Base-by-base conservation (phyloP, 2,888 invertebrate genomes). In the Tanaodytes sp. region DNA sequence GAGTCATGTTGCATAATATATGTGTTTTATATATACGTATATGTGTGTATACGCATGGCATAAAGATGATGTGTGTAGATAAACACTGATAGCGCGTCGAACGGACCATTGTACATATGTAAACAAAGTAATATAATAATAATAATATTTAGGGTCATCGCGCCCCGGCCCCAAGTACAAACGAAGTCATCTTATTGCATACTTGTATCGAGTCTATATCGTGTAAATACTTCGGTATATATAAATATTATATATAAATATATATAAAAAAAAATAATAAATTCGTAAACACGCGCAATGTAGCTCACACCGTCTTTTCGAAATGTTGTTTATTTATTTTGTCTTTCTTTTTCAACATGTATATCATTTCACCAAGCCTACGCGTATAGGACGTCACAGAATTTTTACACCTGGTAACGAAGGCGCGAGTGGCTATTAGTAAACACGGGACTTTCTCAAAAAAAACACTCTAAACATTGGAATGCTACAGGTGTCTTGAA, bases 131-230 rank as follows among this genome's bases (percentile, higher is more conserved):
- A n/a, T n/a, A n/a, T n/a, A n/a, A n/a, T n/a, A 72, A 73, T 64
- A 57, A 73, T 64, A 57, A 73, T 77, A 75, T 76, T 74, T 80
- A 81, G 83, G 84, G 83, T 80, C 80, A 79, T 78, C 78, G 82
- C 77, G 82, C 81, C 84, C 83, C 80, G 66, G 66, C 66, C 66
- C 65, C 66, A 66, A 84, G 84, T 84, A 84, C 84, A 84, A 84
- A 84, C 81, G 77, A 82, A 83, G 83, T 83, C 83, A 83, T 79
- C 81, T 59, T 82, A 80, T 76, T 76, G 73, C 73, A 73, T 73
- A 75, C 73, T 73, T 81, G 75, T 79, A 79, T 82, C 80, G 82
- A 82, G 79, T 83, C 81, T 80, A 77, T 77, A 77, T 76, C 75
- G 73, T 79, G 79, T 82, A 81, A 76, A 82, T 81, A 82, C 65